Percentiles rank a stretch among this genome's conserved stretches.
phyloP scores from a whole-genome alignment of 1,140 invertebrate genomes.

The Helicoverpa zea region DNA sequence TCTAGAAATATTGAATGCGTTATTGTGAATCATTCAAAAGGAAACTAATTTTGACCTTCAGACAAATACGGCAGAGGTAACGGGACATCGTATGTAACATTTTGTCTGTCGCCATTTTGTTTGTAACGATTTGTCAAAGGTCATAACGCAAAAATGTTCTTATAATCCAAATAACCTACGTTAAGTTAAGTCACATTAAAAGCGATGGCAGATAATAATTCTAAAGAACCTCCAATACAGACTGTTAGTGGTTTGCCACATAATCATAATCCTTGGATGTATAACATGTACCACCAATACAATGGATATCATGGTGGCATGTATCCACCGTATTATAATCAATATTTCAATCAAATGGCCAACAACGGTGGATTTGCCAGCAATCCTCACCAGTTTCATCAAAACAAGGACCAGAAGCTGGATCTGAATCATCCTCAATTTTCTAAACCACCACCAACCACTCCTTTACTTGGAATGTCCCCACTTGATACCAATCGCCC shows the following conservation, averaged over 20 bases:
- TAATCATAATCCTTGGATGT: constrained; percentile 83
- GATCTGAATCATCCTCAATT: constrained; percentile 74
- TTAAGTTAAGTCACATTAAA: not conserved
- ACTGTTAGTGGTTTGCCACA: constrained; percentile 79
- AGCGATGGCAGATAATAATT: constrained; percentile 76
- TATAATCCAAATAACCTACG: not conserved
- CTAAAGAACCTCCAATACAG: constrained; percentile 82
- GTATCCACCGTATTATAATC: constrained; percentile 81
- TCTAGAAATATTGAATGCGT: too few relatives aligned
- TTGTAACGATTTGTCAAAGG: constrained; percentile 29
- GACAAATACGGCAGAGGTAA: too few relatives aligned
- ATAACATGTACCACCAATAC: constrained; percentile 82
- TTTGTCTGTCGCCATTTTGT: constrained; percentile 5
- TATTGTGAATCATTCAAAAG: too few relatives aligned
- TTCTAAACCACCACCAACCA: constrained; percentile 81
- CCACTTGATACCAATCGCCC: constrained; percentile 75
- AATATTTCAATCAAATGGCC: constrained; percentile 81
- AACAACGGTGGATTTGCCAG: constrained; percentile 70
- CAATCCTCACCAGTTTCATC: constrained; percentile 72
- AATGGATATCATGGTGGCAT: constrained; percentile 79
- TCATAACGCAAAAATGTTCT: not conserved
- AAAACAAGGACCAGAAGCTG: constrained; percentile 68
- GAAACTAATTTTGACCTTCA: too few relatives aligned
- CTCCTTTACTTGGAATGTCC: constrained; percentile 80
- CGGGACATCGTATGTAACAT: too few relatives aligned